These are phyloP conservation scores for Fregetta grallaria DNA, from an alignment of 2,113 vertebrate genomes.

Conservation along the genomic window DNA sequence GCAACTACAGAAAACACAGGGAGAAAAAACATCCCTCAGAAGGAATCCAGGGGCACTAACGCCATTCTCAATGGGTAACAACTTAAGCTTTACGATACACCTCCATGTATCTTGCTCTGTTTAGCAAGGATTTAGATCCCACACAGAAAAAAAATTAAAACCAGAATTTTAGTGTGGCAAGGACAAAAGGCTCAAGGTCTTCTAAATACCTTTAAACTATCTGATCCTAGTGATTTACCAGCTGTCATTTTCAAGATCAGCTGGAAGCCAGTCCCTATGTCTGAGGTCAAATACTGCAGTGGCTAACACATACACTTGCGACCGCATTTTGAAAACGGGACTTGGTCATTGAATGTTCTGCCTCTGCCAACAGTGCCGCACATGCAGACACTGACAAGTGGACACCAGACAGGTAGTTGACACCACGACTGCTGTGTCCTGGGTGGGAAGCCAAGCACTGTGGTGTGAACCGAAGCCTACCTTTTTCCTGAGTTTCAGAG, in stretches of 20 bases:
- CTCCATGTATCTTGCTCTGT: not conserved
- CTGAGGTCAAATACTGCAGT: not conserved
- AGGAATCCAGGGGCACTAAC: not conserved
- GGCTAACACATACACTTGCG: not conserved
- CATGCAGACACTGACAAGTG: not conserved
- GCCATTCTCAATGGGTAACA: not conserved
- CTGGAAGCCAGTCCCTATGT: not conserved
- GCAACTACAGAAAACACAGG: not conserved
- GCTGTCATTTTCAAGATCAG: not conserved
- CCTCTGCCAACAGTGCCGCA: not conserved
- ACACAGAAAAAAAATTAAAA: not conserved
- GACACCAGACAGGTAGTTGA: not conserved
- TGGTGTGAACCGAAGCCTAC: not conserved
- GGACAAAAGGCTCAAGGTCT: not conserved
- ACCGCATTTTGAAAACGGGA: not conserved
- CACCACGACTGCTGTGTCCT: not conserved
- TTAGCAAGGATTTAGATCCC: not conserved
- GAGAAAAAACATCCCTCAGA: not conserved
- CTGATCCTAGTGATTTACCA: not conserved
- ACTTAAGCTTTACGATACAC: not conserved
- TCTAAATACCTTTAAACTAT: not conserved
- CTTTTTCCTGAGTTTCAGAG: not conserved
- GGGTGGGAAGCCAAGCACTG: not conserved
- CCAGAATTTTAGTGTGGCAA: not conserved
- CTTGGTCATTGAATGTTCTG: fast-evolving